phyloP scores from a whole-genome alignment of 2,888 invertebrate genomes.

The Tachystola acroxantha region DNA sequence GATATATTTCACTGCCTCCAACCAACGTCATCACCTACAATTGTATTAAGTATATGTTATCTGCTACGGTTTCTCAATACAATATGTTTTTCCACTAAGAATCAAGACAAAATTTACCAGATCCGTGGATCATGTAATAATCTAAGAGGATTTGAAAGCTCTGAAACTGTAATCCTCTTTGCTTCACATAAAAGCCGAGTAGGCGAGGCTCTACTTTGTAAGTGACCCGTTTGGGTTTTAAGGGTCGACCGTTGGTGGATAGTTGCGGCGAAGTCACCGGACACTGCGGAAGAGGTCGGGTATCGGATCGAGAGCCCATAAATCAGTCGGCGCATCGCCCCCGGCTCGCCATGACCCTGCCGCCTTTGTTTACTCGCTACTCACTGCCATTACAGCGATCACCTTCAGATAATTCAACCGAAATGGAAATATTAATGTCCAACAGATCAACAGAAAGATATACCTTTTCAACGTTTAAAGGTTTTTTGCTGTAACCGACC shows the following conservation, averaged over 20 bases:
- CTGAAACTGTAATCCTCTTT: constrained; percentile 11
- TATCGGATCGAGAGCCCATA: constrained; percentile 64
- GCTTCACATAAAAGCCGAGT: not conserved
- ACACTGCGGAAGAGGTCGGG: constrained; percentile 68
- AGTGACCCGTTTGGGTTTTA: constrained; percentile 26
- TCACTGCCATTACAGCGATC: constrained; percentile 39
- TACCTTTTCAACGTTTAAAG: constrained; percentile 37
- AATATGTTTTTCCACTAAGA: too few species aligned
- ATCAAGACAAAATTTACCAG: too few species aligned
- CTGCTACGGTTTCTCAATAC: too few species aligned
- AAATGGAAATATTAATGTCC: constrained; percentile 37
- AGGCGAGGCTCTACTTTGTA: not conserved
- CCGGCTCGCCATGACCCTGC: constrained; percentile 55
- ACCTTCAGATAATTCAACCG: constrained; percentile 41
- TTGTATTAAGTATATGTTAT: too few species aligned
- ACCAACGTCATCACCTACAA: not conserved
- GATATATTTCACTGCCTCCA: constrained; percentile 3
- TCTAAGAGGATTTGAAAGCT: not conserved
- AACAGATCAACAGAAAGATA: constrained; percentile 31
- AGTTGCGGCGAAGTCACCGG: constrained; percentile 56
- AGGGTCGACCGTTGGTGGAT: constrained; percentile 37
- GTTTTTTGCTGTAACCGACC: constrained; percentile 45
- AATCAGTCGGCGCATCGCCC: constrained; percentile 65
- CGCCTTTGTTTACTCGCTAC: constrained; percentile 53
- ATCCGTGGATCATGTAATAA: too few species aligned